Base-by-base conservation (phyloP, 2,888 invertebrate genomes). In the Leucophora obtusa region DNA sequence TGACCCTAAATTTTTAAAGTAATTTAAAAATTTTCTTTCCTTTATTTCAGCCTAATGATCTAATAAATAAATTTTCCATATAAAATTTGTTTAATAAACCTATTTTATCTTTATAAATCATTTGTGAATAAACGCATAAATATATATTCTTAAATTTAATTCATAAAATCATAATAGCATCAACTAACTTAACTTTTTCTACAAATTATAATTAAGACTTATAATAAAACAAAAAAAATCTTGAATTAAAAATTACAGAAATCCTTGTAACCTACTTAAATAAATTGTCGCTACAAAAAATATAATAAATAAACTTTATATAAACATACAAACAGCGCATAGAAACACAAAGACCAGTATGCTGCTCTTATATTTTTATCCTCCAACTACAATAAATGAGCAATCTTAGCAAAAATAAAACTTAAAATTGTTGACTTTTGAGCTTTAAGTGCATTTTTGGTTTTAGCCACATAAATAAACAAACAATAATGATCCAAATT, bases 361-460 rank as follows among this genome's bases (percentile, higher is more conserved):
- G 6, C 63, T 24, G 28, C 63, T 33, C 17, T 63, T 63, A 50
- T 8, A 28, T 1, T 14, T 24, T 33, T 17, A 33, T 3, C 11
- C 38, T n/a, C 11, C 28, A 3, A 38, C 38, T 47, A 47, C 43
- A 47, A 47, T 8, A 69, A 69, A 69, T 58, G 58, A 69, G 58
- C 69, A 69, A 17, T 51, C 33, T n/a, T 11, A 21, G 33, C 28
- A 17, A 47, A 33, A 28, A 28, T 17, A 54, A 71, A 63, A 69
- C 72, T 56, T 63, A 63, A 72, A 72, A 72, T 56, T 72, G 72
- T 72, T 72, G 72, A 72, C 72, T 72, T 72, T 63, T 72, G 28
- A 47, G 72, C 72, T 72, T 72, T 1, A 63, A 72, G 35, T 72
- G 72, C 63, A 72, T 58, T 43, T 75, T 75, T 51, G 38, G 10